Base-by-base conservation (phyloP, 35 echinoderm and acorn worm species). In the Apostichopus parvimensis region DNA sequence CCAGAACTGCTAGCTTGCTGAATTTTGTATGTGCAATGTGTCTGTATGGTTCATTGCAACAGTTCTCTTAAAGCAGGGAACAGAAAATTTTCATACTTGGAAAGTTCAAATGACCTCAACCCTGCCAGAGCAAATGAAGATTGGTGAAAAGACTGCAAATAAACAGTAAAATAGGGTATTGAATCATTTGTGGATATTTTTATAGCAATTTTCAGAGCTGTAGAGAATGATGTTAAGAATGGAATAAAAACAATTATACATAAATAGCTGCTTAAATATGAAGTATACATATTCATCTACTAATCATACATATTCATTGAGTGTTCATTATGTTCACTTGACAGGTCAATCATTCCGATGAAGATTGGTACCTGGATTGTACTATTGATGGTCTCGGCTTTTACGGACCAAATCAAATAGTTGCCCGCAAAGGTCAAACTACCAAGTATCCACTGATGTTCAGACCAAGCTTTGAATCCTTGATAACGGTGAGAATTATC, bases 371-470 rank as follows among this genome's bases (percentile, higher is more conserved):
- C 18, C 91, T 98, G 62, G 77, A 92, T 28, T 91, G 89, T 12
- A 87, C 73, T 54, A 92, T 98, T 80, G 96, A 98, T 22, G 96
- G 96, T 56, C 55, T 75, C 68, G 96, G 96, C 15, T 98, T 98
- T 87, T 93, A 92, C 94, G 96, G 96, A 92, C 96, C 96, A 23
- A 91, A 94, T 10, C 94, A 94, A 54, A 89, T 98, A 9, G 57
- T 98, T 14, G 96, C 96, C 11, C 94, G 94, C 28, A 93, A 95
- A n/a, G 92, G 90, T 89, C 93, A 95, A 80, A 95, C 94, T 9
- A 94, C 96, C 54, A 90, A 92, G 23, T 98, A 95, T 57, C 96
- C 96, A 1, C 91, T 98, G 55, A 98, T 98, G 96, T 98, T 98
- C 79, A 95, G 96, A 93, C 96, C 96, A 61, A 92, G 92, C 34